Conservation (phyloP, 1,140 invertebrate genomes). For the Drosophila grimshawi region DNA sequence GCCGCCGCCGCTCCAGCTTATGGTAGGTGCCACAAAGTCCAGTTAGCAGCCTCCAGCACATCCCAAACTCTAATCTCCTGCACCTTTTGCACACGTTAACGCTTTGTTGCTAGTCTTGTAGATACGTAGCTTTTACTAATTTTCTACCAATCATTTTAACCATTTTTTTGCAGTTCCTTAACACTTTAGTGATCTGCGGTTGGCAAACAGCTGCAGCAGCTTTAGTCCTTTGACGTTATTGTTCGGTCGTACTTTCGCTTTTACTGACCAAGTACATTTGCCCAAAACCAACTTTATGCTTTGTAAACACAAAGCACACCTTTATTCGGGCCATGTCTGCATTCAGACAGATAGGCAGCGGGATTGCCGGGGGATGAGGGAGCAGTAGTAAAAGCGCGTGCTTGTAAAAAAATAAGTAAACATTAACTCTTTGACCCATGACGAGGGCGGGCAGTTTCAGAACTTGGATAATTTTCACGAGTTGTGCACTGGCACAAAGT, state of each 20-base stretch:
- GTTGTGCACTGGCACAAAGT: not conserved
- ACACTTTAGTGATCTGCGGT: constrained; percentile 4
- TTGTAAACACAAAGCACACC: constrained; percentile 28
- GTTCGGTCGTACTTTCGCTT: constrained; percentile 30
- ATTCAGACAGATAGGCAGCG: not conserved
- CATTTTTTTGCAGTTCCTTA: constrained; percentile 18
- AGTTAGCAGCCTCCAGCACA: not conserved
- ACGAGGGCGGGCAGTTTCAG: not conserved
- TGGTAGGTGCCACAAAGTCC: constrained; percentile 61
- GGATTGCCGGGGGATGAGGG: not conserved
- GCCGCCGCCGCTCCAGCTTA: constrained; percentile 75
- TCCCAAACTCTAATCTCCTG: constrained; percentile 8
- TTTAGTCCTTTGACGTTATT: not conserved
- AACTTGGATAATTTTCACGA: too few relatives aligned
- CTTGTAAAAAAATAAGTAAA: not conserved
- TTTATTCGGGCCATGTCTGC: constrained; percentile 8
- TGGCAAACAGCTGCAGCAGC: not conserved
- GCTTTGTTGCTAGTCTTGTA: not conserved
- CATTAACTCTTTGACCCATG: constrained; percentile 11
- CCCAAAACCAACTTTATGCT: constrained; percentile 38
- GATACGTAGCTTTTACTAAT: constrained; percentile 24
- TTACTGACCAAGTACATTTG: constrained; percentile 38
- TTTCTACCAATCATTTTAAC: constrained; percentile 15
- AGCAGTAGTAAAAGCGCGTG: constrained; percentile 6
- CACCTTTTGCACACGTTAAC: constrained; percentile 31